Conservation (phyloP, 1,140 invertebrate genomes). For the Galendromus occidentalis region DNA sequence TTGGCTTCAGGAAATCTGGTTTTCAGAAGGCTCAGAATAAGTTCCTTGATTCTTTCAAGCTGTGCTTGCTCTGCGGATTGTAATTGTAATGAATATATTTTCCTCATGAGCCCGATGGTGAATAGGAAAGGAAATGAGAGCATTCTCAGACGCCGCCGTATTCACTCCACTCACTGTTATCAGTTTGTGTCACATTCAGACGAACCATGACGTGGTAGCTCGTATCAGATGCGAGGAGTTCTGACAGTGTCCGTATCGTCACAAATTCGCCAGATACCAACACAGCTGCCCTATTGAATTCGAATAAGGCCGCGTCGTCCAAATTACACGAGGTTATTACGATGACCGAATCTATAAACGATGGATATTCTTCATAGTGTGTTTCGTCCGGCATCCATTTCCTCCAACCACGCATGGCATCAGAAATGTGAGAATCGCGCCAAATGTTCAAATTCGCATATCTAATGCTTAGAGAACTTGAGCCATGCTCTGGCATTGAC, state of each 20-base stretch:
- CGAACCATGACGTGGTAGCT: background rate
- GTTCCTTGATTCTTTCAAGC: too few relatives aligned
- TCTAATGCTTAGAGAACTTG: too few relatives aligned
- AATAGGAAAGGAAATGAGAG: too few relatives aligned
- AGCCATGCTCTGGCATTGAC: background rate
- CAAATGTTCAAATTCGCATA: too few relatives aligned
- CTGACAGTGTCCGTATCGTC: background rate
- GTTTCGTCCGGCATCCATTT: background rate
- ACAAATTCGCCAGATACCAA: background rate
- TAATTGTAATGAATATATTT: too few relatives aligned
- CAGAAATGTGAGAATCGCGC: too few relatives aligned
- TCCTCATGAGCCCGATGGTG: too few relatives aligned
- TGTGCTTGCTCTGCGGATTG: too few relatives aligned
- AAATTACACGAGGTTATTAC: background rate
- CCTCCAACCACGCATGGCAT: background rate
- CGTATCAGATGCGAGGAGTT: background rate
- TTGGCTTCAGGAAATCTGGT: too few relatives aligned
- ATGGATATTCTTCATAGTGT: background rate
- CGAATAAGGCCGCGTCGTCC: background rate
- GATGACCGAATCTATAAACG: background rate
- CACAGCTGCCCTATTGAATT: background rate
- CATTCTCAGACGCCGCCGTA: too few relatives aligned
- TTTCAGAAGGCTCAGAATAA: too few relatives aligned
- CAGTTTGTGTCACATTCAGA: background rate
- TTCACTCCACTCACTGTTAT: too few relatives aligned